A percentile compares a stretch with the other conserved stretches of the same genome.
Conservation (phyloP, 2,888 invertebrate genomes). For the Barypeithes pellucidus region DNA sequence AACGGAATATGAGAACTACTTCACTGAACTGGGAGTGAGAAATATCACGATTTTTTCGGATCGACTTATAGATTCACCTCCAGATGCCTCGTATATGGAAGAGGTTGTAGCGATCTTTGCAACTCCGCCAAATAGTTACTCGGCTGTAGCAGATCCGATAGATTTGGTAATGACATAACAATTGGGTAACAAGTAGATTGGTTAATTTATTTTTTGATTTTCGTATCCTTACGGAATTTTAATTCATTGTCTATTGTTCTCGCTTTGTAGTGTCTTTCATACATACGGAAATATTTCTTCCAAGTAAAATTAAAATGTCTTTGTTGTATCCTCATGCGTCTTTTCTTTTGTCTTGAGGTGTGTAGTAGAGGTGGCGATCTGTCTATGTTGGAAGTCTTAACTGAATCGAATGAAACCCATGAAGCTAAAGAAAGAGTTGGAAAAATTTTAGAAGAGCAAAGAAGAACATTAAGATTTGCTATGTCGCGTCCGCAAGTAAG, state of each 20-base stretch:
- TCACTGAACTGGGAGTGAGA: conserved; percentile 79
- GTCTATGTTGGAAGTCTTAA: conserved; percentile 82
- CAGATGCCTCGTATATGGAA: conserved; percentile 73
- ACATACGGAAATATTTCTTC: too few relatives aligned
- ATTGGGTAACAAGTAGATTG: background rate
- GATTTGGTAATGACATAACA: conserved; percentile 74
- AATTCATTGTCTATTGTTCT: too few relatives aligned
- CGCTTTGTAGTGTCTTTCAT: too few relatives aligned
- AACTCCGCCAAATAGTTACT: conserved; percentile 87
- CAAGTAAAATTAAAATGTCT: too few relatives aligned
- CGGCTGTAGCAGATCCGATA: conserved; percentile 85
- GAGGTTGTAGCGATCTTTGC: conserved; percentile 80
- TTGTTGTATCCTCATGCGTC: too few relatives aligned
- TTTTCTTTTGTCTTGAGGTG: conserved; percentile 65
- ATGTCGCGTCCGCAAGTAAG: conserved; percentile 85
- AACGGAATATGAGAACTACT: conserved; percentile 79
- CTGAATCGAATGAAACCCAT: conserved; percentile 79
- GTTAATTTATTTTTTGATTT: too few relatives aligned
- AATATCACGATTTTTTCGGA: conserved; percentile 73
- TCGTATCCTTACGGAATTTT: too few relatives aligned
- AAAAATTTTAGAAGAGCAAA: conserved; percentile 83
- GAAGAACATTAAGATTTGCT: conserved; percentile 81
- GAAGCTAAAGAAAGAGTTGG: conserved; percentile 77
- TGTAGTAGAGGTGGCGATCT: conserved; percentile 86
- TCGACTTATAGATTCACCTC: conserved; percentile 71